These are phyloP conservation scores for Chionoecetes opilio DNA, from an alignment of 1,140 invertebrate species.

Conservation along the genomic window DNA sequence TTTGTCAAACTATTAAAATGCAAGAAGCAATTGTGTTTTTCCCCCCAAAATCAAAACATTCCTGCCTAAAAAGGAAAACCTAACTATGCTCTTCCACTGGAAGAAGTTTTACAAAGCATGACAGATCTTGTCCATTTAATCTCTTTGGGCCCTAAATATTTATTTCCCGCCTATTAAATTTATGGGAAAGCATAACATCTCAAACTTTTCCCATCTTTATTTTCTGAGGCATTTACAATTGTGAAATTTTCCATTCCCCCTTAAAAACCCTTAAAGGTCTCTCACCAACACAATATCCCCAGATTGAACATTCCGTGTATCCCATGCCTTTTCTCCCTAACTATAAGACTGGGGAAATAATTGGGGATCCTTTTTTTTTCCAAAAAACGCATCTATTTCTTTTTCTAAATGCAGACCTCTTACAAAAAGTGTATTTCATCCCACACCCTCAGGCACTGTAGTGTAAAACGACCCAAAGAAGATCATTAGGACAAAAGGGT, in stretches of 20 bases:
- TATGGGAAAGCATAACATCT: constrained; percentile 46
- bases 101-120: constrained; percentile 1
- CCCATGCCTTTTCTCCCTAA: constrained; percentile 60
- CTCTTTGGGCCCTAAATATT: constrained; percentile 50
- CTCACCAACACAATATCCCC: constrained; percentile 41
- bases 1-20: too few relatives aligned
- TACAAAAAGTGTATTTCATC: neutral
- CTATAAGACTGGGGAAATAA: constrained; percentile 53
- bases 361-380: constrained; percentile 10
- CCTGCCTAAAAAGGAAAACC: neutral
- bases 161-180: neutral
- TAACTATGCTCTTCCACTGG: neutral
- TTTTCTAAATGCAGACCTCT: constrained; percentile 6
- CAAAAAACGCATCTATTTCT: neutral
- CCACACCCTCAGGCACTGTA: constrained; percentile 33
- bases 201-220: constrained; percentile 47
- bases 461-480: constrained; percentile 23
- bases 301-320: constrained; percentile 36
- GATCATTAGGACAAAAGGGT: constrained; percentile 41
- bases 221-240: neutral
- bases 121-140: constrained; percentile 50
- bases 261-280: neutral
- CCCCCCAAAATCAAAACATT: neutral
- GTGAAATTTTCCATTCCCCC: constrained; percentile 61
- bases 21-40: neutral